A percentile compares a stretch with the other conserved stretches of the same genome.
Evolutionary conservation across 2,113 vertebrate genomes (phyloP).

Genomic region (Drymodes brunneopygia): DNA sequence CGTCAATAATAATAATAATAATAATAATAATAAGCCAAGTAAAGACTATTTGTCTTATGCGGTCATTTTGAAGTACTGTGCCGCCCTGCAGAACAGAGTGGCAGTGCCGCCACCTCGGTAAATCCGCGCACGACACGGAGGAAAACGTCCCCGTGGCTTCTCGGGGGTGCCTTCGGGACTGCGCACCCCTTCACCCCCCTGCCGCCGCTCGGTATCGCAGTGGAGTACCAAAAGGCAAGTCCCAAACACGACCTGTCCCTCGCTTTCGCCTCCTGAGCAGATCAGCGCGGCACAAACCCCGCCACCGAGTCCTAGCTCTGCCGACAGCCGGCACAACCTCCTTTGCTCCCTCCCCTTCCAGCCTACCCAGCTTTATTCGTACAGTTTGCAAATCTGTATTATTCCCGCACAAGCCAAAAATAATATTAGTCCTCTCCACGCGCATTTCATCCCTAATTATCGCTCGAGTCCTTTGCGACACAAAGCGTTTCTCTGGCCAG

Average conservation of each 20-base stretch:
- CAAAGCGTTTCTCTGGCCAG: background rate
- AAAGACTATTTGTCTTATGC: background rate
- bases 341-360: background rate
- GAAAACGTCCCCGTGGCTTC: background rate
- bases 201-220: background rate
- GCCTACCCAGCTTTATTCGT: background rate
- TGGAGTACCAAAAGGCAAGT: background rate
- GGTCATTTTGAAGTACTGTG: background rate
- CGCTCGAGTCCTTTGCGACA: constrained; percentile 29
- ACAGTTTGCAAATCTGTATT: background rate
- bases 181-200: accelerated
- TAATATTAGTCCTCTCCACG: constrained; percentile 42
- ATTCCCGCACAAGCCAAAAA: constrained; percentile 34
- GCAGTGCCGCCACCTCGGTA: background rate
- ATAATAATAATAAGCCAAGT: background rate
- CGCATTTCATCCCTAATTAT: constrained; percentile 55
- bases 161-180: background rate
- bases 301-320: background rate
- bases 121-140: background rate
- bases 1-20: no score
- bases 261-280: background rate
- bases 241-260: background rate
- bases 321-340: background rate
- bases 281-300: background rate
- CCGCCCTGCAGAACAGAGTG: background rate